phyloP scores from a whole-genome alignment of 1,140 invertebrate species.

The Saccostrea glomerata region DNA sequence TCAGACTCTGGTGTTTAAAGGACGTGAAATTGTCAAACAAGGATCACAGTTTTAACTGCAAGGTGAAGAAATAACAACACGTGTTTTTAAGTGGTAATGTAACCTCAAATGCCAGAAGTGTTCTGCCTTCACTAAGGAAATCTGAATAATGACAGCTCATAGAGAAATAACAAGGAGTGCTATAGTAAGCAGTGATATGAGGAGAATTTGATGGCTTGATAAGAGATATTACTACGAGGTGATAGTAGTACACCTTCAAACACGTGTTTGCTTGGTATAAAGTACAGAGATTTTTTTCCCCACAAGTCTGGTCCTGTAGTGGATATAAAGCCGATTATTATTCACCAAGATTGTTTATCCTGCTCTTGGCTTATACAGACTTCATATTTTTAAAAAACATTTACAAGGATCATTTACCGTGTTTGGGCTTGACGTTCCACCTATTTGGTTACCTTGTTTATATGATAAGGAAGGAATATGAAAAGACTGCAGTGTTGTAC shows the following conservation, averaged over 20 bases:
- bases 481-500: background rate
- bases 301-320: conserved; percentile 19
- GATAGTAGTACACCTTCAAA: conserved; percentile 16
- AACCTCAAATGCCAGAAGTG: conserved; percentile 30
- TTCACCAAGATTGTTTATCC: conserved; percentile 29
- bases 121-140: background rate
- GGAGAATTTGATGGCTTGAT: conserved; percentile 36
- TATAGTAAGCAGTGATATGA: conserved; percentile 5
- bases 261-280: conserved; percentile 5
- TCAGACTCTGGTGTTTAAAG: conserved; percentile 14
- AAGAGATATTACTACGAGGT: conserved; percentile 33
- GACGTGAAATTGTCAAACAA: background rate
- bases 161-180: conserved; percentile 21
- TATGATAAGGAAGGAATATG: conserved; percentile 19
- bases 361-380: conserved; percentile 11
- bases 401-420: conserved; percentile 37
- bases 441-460: conserved; percentile 29
- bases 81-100: conserved; percentile 25
- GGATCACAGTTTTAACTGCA: conserved; percentile 24
- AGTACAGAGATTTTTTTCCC: conserved; percentile 19
- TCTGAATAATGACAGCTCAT: conserved; percentile 33
- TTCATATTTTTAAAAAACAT: conserved; percentile 34
- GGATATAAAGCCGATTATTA: conserved; percentile 13
- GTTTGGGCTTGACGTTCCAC: conserved; percentile 26
- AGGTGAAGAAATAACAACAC: conserved; percentile 36